A percentile compares a stretch with the other conserved stretches of the same genome.
phyloP scores from a whole-genome alignment of 2,888 invertebrate species.

The Drosophila aldrichi region DNA sequence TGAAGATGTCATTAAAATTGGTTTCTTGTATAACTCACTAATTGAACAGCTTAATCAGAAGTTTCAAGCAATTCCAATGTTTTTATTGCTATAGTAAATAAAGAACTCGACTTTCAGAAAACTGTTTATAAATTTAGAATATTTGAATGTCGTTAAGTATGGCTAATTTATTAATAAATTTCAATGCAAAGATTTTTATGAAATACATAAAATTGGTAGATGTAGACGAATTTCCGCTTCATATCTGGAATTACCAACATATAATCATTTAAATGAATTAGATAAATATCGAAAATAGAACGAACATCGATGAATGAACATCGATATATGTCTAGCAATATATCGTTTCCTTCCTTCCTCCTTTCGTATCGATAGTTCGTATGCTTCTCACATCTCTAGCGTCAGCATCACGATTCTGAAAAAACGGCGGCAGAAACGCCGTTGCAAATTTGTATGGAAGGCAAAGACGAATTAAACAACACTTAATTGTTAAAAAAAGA shows the following conservation, averaged over 20 bases:
- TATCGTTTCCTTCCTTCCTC: no score
- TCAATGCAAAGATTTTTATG: no score
- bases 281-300: neutral
- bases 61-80: neutral
- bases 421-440: constrained; percentile 51
- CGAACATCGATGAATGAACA: neutral
- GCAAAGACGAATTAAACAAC: neutral
- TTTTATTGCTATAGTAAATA: neutral
- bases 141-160: neutral
- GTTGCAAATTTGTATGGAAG: constrained; percentile 7
- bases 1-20: neutral
- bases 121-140: neutral
- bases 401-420: constrained; percentile 40
- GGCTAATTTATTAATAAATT: neutral
- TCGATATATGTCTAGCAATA: neutral
- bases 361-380: neutral
- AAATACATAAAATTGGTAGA: no score
- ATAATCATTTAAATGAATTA: neutral
- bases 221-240: no score
- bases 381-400: constrained; percentile 38
- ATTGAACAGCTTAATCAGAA: neutral
- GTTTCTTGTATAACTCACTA: no score
- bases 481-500: neutral
- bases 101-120: neutral
- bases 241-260: neutral